Evolutionary conservation across 1,140 invertebrate genomes (phyloP).

Genomic region (Grapholita molesta): DNA sequence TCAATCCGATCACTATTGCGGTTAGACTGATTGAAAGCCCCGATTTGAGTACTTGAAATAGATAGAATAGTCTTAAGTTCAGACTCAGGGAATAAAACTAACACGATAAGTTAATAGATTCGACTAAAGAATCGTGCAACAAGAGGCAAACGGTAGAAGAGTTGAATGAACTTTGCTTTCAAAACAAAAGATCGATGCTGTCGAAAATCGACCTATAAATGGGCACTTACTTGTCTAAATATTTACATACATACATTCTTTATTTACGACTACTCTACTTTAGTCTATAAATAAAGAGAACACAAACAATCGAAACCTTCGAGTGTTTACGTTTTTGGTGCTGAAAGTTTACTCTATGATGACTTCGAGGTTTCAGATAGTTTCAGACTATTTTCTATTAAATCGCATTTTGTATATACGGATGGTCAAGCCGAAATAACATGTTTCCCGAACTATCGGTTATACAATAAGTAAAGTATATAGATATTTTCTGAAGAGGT

Average conservation of each 20-base stretch:
- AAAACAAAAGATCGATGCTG: constrained; percentile 14
- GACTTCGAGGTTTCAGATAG: not conserved
- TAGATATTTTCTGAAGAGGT: too few species aligned
- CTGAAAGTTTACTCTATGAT: not conserved
- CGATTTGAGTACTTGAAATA: not conserved
- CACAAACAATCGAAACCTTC: not conserved
- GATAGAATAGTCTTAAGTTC: not conserved
- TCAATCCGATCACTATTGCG: not conserved
- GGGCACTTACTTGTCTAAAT: not conserved
- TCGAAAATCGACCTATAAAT: not conserved
- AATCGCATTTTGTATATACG: not conserved
- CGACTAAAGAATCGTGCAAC: not conserved
- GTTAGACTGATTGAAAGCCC: not conserved
- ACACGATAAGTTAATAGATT: not conserved
- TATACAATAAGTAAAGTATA: too few species aligned
- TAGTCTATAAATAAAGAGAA: not conserved
- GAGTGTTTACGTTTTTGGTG: not conserved
- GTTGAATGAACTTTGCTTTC: constrained; percentile 7
- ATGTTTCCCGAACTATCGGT: too few species aligned
- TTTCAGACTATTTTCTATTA: not conserved
- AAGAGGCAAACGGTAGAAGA: not conserved
- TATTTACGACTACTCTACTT: not conserved
- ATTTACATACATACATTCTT: not conserved
- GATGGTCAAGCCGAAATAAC: not conserved
- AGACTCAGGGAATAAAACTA: not conserved